Percentiles rank a stretch among this genome's conserved stretches.
These are phyloP conservation scores for Mesocricetus auratus DNA, from an alignment of 2,113 vertebrate genomes.

Conservation along the genomic window DNA sequence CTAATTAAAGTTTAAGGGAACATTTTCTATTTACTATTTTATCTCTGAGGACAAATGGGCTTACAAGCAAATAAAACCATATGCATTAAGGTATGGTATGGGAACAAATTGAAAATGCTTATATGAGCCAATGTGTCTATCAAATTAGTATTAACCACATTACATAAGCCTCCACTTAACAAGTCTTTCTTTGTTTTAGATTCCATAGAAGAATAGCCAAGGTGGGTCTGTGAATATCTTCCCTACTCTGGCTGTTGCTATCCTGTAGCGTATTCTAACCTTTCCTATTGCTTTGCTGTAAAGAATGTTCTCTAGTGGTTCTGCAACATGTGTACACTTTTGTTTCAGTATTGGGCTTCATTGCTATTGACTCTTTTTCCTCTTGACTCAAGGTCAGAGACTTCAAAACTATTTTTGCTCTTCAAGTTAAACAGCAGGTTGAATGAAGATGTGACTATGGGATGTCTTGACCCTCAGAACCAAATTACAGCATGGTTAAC, in stretches of 20 bases:
- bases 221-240: background rate
- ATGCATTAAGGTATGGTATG: background rate
- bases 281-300: background rate
- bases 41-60: background rate
- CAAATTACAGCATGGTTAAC: too few species aligned
- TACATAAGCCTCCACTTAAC: background rate
- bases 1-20: background rate
- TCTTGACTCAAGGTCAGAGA: too few species aligned
- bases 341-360: background rate
- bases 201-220: background rate
- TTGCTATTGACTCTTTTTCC: too few species aligned
- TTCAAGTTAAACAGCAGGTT: too few species aligned
- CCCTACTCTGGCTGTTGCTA: too few species aligned
- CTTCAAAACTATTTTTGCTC: too few species aligned
- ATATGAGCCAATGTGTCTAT: background rate
- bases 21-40: background rate
- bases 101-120: background rate
- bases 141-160: background rate
- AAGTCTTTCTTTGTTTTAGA: background rate
- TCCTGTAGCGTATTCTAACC: background rate
- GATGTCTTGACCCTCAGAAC: too few species aligned
- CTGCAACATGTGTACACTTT: background rate
- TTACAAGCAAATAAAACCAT: background rate
- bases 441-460: too few species aligned
- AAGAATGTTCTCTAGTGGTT: background rate